Evolutionary conservation across 2,888 invertebrate species (phyloP).

Genomic region (Troglohyphantes excavatus): DNA sequence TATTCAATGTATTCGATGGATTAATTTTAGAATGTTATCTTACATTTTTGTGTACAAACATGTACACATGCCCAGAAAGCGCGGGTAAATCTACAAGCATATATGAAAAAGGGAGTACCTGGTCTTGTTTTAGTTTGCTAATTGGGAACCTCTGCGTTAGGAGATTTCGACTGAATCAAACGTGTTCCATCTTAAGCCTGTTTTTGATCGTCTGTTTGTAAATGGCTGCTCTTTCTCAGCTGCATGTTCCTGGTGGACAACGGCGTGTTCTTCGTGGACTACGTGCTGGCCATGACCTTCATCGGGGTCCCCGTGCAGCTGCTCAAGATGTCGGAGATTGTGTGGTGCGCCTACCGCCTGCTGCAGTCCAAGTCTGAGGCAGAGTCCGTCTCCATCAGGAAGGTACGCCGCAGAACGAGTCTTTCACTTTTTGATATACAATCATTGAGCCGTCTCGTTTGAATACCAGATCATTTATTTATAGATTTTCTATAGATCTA

Average conservation of each 20-base stretch:
- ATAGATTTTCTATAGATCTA: too few species aligned
- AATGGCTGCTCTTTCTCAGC: slow-evolving; percentile 18
- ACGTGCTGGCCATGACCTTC: slow-evolving; percentile 95
- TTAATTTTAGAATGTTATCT: too few species aligned
- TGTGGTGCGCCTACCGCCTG: slow-evolving; percentile 92
- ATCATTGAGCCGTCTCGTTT: not conserved
- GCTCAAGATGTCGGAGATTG: slow-evolving; percentile 94
- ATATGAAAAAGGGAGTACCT: too few species aligned
- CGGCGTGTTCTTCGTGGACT: slow-evolving; percentile 98
- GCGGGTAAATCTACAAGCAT: not conserved
- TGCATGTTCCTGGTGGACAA: slow-evolving; percentile 97
- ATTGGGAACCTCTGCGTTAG: too few species aligned
- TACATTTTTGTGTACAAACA: too few species aligned
- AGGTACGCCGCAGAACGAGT: slow-evolving; percentile 82
- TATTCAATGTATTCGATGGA: too few species aligned
- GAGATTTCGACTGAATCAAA: too few species aligned
- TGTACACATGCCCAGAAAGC: too few species aligned
- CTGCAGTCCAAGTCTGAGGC: slow-evolving; percentile 86
- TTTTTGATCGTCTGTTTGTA: too few species aligned
- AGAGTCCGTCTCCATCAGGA: slow-evolving; percentile 83
- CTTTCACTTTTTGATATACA: not conserved
- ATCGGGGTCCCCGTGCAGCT: slow-evolving; percentile 95
- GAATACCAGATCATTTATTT: too few species aligned
- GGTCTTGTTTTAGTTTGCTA: too few species aligned
- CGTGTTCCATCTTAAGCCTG: too few species aligned